Evolutionary conservation across 2,888 invertebrate species (phyloP).

Genomic region (Prionchulus punctatus): DNA sequence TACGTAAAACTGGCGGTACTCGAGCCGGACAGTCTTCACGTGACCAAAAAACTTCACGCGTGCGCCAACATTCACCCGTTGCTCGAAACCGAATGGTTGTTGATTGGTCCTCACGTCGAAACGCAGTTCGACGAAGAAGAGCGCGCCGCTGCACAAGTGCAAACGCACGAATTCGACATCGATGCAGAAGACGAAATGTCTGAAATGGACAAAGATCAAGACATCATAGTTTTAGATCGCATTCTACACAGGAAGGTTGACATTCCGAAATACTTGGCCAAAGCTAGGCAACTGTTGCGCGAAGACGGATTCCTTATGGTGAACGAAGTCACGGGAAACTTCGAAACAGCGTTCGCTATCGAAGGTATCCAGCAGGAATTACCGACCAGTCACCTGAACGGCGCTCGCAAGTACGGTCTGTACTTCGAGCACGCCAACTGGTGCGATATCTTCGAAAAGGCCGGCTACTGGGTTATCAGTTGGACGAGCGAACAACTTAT

Average conservation of each 20-base stretch:
- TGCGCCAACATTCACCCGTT: conserved; percentile 20
- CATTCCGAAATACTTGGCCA: conserved; percentile 21
- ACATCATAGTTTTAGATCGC: conserved; percentile 25
- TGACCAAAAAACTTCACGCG: too few species aligned
- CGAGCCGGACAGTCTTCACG: conserved; percentile 24
- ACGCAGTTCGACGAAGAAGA: conserved; percentile 14
- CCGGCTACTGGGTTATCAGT: conserved; percentile 22
- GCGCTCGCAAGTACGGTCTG: conserved; percentile 18
- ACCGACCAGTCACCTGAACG: background rate
- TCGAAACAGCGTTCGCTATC: conserved; percentile 13
- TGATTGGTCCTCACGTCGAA: conserved; percentile 18
- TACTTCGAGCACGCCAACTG: conserved; percentile 23
- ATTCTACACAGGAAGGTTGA: conserved; percentile 24
- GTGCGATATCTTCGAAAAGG: conserved; percentile 18
- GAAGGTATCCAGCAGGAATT: background rate
- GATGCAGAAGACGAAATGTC: background rate
- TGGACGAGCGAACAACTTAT: conserved; percentile 5
- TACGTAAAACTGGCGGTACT: conserved; percentile 22
- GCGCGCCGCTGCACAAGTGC: background rate
- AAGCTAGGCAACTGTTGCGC: conserved; percentile 19
- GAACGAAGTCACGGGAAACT: conserved; percentile 34
- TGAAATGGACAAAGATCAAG: conserved; percentile 23
- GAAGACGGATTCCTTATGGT: conserved; percentile 37
- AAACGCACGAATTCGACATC: background rate
- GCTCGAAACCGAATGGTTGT: conserved; percentile 20